Percentiles rank a stretch among this genome's conserved stretches.
phyloP scores from a whole-genome alignment of 2,113 vertebrate species.

The Capricornis sumatraensis region DNA sequence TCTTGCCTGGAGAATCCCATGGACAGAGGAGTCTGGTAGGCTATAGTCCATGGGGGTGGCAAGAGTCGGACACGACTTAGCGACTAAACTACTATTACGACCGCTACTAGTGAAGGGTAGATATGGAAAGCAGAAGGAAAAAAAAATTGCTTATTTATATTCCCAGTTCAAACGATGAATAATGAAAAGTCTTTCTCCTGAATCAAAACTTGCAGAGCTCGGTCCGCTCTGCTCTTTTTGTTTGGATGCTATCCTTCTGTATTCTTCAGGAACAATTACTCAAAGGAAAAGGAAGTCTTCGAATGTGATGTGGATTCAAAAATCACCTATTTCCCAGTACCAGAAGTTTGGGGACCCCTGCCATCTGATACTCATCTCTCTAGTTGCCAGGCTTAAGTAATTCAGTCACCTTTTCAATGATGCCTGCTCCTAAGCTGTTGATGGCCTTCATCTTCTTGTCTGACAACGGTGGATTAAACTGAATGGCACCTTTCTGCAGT shows the following conservation, averaged over 20 bases:
- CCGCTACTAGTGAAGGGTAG: accelerated
- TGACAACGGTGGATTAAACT: conserved; percentile 90
- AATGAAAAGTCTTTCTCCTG: not conserved
- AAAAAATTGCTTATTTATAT: not conserved
- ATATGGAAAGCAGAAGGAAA: not conserved
- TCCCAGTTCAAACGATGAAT: not conserved
- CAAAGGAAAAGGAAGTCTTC: not conserved
- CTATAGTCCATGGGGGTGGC: not conserved
- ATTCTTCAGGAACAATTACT: not conserved
- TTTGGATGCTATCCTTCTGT: not conserved
- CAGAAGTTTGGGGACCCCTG: not conserved
- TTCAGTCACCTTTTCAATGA: conserved; percentile 92
- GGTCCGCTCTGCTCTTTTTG: not conserved
- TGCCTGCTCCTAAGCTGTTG: conserved; percentile 92
- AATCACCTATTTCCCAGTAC: not conserved
- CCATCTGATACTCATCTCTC: not conserved
- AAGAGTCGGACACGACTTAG: not conserved
- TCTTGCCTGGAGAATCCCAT: not conserved
- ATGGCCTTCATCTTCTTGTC: conserved; percentile 97
- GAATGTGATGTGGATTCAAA: not conserved
- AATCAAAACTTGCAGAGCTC: not conserved
- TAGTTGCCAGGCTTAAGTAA: not conserved
- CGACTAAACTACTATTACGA: not conserved
- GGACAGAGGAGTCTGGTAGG: not conserved
- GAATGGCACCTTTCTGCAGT: conserved; percentile 92